A percentile compares a stretch with the other conserved stretches of the same genome.
Evolutionary conservation across 2,797 vertebrate genomes (phyloP).

Genomic region (Platalea minor): DNA sequence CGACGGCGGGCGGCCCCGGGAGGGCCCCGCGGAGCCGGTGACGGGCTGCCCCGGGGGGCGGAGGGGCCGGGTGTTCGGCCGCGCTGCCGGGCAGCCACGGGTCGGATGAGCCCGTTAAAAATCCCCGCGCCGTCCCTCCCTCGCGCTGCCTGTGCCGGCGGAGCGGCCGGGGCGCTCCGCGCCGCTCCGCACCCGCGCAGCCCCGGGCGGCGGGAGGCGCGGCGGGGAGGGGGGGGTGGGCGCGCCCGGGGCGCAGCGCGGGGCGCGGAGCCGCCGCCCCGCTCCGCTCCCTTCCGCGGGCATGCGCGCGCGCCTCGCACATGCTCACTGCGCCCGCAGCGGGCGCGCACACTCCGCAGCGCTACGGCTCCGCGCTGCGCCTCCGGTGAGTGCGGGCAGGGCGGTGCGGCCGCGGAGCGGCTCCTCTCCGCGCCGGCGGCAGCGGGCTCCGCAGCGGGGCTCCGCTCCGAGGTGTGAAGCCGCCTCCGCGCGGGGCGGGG

Average conservation of each 20-base stretch:
- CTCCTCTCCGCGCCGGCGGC: neutral
- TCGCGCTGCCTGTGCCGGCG: neutral
- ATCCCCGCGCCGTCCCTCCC: neutral
- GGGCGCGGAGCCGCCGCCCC: slow-evolving; percentile 15
- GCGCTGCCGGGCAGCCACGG: neutral
- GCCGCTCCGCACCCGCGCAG: neutral
- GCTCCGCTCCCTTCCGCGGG: slow-evolving; percentile 28
- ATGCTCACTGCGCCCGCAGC: slow-evolving; percentile 56
- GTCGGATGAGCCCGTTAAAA: neutral
- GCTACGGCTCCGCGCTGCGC: neutral
- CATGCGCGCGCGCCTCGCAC: slow-evolving; percentile 47
- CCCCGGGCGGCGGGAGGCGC: neutral
- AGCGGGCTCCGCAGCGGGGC: no score
- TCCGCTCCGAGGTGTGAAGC: neutral
- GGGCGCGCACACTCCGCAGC: slow-evolving; percentile 39
- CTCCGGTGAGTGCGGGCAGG: neutral
- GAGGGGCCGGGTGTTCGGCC: neutral
- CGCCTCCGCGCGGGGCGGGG: neutral
- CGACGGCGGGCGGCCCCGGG: neutral
- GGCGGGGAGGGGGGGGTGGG: neutral
- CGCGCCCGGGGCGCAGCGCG: slow-evolving; percentile 37
- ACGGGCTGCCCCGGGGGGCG: neutral
- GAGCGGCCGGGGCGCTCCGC: neutral
- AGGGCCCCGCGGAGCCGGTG: neutral
- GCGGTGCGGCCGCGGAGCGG: neutral